A percentile compares a stretch with the other conserved stretches of the same genome.
phyloP scores from a whole-genome alignment of 2,888 invertebrate genomes.

The Heterodera filipjevi region DNA sequence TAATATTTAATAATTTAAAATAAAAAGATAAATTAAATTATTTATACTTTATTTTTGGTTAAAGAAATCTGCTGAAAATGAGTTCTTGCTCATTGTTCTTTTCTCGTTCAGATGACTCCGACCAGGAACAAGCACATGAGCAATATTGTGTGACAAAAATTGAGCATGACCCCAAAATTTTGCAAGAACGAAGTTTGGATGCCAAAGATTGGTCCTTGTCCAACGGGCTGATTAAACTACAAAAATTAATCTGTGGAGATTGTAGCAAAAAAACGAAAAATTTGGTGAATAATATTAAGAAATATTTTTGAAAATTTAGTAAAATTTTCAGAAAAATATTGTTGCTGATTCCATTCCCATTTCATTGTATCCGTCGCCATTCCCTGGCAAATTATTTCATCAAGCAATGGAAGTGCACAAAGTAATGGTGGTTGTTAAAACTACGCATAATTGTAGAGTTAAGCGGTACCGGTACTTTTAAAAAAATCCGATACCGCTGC shows the following conservation, averaged over 20 bases:
- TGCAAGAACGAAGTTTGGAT: not conserved
- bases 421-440: not conserved
- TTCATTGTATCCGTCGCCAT: not conserved
- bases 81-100: too few species aligned
- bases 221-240: not conserved
- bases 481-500: not conserved
- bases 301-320: not conserved
- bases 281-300: not conserved
- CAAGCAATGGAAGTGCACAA: not conserved
- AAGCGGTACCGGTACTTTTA: not conserved
- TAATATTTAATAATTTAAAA: too few species aligned
- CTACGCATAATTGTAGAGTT: not conserved
- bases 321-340: not conserved
- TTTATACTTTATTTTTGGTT: too few species aligned
- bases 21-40: too few species aligned
- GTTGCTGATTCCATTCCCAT: not conserved
- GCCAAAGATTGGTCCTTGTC: slow-evolving; percentile 8
- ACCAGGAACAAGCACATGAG: too few species aligned
- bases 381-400: not conserved
- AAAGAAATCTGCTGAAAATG: too few species aligned
- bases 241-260: not conserved
- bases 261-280: not conserved
- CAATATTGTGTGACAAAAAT: not conserved
- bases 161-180: not conserved
- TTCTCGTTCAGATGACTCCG: too few species aligned